Base-by-base conservation (phyloP, 2,797 vertebrate species). In the Sebastes vulpes region DNA sequence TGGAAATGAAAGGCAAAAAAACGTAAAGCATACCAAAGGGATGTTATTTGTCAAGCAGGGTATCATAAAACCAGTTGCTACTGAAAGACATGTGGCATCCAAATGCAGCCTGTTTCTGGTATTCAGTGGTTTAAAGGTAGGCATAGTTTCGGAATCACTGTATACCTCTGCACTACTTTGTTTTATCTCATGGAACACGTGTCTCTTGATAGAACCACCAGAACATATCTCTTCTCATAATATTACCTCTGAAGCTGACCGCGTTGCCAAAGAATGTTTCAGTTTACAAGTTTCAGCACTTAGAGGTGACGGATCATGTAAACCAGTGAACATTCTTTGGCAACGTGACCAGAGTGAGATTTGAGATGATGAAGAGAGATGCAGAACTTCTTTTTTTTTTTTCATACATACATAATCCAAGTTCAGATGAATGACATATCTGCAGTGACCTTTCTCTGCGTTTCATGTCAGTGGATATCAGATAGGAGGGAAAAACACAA, bases 261-360 rank as follows among this genome's bases (percentile, higher is more conserved):
- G 6, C 6, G 67, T 20, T 79, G 79, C 79, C 42, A 80, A 79
- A 74, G 89, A 90, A 91, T 86, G 83, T 84, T 81, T 72, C 3
- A 21, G 77, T 90, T 90, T 89, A 78, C 64, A 77, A 12, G 46
- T 82, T 83, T 90, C 83, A 81, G 84, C 80, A 74, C 91, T 79
- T 81, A 53, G 65, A 75, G 74, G 79, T 87, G 81, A 90, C 68
- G 65, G 63, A 63, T 83, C 52, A 28, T 68, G 72, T 80, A 77
- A 82, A 85, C 74, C 2, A 67, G 26, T 3, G 66, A 69, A 79
- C 75, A 77, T 81, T 90, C 85, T 77, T 50, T 73, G 79, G 83
- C 81, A 80, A 4, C 11, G 26, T 28, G 52, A 72, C 75, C 77
- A 16, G 6, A 25, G 28, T 5, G 28, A 75, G 65, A 75, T 84